These are phyloP conservation scores for Amphimallon solstitiale DNA, from an alignment of 2,888 invertebrate genomes.

Conservation along the genomic window DNA sequence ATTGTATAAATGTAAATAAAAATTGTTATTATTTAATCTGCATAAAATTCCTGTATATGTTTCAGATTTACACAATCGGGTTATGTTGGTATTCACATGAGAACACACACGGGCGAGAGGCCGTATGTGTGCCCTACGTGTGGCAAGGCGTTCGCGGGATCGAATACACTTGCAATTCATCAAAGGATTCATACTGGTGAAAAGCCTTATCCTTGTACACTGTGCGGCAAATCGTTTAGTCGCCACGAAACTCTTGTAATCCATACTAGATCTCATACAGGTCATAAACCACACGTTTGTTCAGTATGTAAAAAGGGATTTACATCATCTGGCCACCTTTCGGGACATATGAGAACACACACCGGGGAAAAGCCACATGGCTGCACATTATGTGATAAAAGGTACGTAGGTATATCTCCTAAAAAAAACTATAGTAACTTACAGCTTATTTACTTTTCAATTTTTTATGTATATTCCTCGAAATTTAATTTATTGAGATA, in stretches of 20 bases:
- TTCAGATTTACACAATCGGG: conserved; percentile 63
- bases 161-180: conserved; percentile 62
- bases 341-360: conserved; percentile 62
- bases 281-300: conserved; percentile 61
- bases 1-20: too few relatives aligned
- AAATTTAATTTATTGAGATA: too few relatives aligned
- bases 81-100: conserved; percentile 63
- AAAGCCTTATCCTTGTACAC: conserved; percentile 60
- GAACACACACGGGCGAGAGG: conserved; percentile 62
- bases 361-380: conserved; percentile 61
- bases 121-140: conserved; percentile 63
- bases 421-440: too few relatives aligned
- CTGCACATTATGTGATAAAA: conserved; percentile 60
- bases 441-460: neutral
- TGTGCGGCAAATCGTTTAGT: conserved; percentile 61
- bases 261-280: conserved; percentile 61
- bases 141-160: conserved; percentile 63
- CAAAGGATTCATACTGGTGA: conserved; percentile 62
- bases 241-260: conserved; percentile 61
- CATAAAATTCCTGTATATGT: too few relatives aligned
- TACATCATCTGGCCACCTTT: conserved; percentile 60
- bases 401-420: conserved; percentile 51
- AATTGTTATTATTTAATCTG: too few relatives aligned
- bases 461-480: neutral
- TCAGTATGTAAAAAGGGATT: conserved; percentile 60